Base-by-base conservation (phyloP, 2,797 vertebrate genomes). In the Myotis daubentonii region DNA sequence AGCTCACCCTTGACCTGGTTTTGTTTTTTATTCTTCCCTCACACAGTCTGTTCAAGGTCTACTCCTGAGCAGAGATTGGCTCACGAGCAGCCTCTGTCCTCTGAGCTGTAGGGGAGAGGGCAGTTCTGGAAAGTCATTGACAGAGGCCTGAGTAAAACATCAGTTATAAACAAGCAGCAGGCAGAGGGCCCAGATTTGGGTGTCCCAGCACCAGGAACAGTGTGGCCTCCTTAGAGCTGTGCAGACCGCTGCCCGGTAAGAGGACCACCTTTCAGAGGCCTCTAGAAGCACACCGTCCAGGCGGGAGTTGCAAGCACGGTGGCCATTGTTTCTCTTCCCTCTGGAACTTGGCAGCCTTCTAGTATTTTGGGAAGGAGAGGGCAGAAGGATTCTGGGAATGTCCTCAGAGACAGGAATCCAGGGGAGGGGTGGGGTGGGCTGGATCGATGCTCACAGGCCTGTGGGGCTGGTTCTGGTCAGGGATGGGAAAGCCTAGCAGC, bases 1-100 rank as follows among this genome's bases (percentile, higher is more conserved):
- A 51, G 68, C 91, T 92, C 65, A 75, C 91, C 68, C 30, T 87
- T 91, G 91, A 92, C 95, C 90, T 94, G 70, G 15, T 87, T 94
- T 87, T 93, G 71, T 80, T 88, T 87, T 87, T 57, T 47, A 57
- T 75, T 76, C 57, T 89, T 92, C 28, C 66, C 30, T 82, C 62
- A 60, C 65, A 87, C 74, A 71, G 41, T 62, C 83, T 86, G 80
- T 89, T 75, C 91, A 78, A 92, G 88, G 93, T 71, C 91, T 68
- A 15, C n/a, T 44, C 30, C 38, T 44, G 76, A 75, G 49, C 70
- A 25, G 68, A 92, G 72, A 72, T 70, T 94, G 91, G 78, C 89
- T 94, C 41, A 6, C 8, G 12, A 68, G 57, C 66, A 66, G 33
- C 68, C 78, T 70, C n/a, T 89, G 62, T 70, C 72, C 49, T 84